Evolutionary conservation across 2,797 vertebrate species (phyloP), one percentile per base, ranked within the genome.

Genomic region (Enteromius viviparus): DNA sequence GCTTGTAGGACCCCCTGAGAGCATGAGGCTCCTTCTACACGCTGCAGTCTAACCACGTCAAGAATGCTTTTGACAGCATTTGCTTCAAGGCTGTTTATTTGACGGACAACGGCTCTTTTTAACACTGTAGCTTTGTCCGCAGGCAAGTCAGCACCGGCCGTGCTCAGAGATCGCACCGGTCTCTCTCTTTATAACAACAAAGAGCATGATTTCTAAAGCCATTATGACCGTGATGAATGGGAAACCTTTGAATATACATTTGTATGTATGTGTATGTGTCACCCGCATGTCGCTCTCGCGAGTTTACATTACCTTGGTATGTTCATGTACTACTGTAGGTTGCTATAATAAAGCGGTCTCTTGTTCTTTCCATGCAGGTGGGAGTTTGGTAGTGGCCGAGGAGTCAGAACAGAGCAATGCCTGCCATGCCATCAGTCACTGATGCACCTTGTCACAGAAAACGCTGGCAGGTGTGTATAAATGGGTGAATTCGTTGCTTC

Each of bases 31-130:
- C 90, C 88, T 84, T 88, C 88, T 87, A 87, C 87, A 87, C 84
- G 68, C 49, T 87, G 82, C 89, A 87, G 89, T 92, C 90, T 87
- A 26, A 72, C 83, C 83, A 75, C 77, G 47, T 77, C 87, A 92
- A 93, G 92, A 94, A 94, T 93, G 92, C 89, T 86, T 93, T 93
- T 93, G 92, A 93, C 89, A 89, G 86, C 88, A 82, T 89, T 91
- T 90, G 86, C 62, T 78, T 70, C 90, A 91, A 90, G 87, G 85
- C 88, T 84, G 92, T 92, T 94, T 94, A 94, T 94, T 93, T 91
- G 85, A 76, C 5, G 42, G 62, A 82, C 91, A 71, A 85, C 65
- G 71, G 76, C 87, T 76, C 85, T 89, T 90, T 89, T 89, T 85
- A 86, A 75, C 80, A 76, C 75, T 49, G 78, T 82, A 82, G 90